A percentile compares a stretch with the other conserved stretches of the same genome.
phyloP scores from a whole-genome alignment of 2,797 vertebrate species.

The Myoxocephalus aenaeus region DNA sequence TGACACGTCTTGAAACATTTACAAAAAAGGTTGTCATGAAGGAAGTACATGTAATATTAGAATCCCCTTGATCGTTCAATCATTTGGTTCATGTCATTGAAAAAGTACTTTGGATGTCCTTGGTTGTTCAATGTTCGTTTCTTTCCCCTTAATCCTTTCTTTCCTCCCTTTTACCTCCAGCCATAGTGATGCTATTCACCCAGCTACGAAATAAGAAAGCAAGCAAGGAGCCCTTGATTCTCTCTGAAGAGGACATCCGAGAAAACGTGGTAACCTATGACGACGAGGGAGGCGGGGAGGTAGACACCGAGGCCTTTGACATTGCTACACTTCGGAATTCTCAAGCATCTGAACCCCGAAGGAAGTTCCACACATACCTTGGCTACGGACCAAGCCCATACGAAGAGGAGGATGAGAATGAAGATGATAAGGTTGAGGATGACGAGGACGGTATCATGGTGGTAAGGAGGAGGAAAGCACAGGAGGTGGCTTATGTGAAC shows the following conservation, averaged over 20 bases:
- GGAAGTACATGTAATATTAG: no score
- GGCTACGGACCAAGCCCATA: conserved; percentile 75
- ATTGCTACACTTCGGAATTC: conserved; percentile 91
- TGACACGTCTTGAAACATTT: no score
- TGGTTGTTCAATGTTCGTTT: not conserved
- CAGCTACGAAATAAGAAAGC: conserved; percentile 88
- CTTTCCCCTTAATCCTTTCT: not conserved
- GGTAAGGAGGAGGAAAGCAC: conserved; percentile 37
- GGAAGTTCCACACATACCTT: conserved; percentile 41
- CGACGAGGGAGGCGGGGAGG: conserved; percentile 93
- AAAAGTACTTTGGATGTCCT: not conserved
- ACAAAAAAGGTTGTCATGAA: no score
- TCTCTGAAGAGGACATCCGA: conserved; percentile 92
- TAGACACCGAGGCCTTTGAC: conserved; percentile 95
- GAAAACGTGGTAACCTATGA: conserved; percentile 96
- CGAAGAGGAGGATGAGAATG: conserved; percentile 48
- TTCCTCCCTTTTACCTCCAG: conserved; percentile 65
- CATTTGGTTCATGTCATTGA: not conserved
- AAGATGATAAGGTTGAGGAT: conserved; percentile 57
- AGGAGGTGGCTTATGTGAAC: conserved; percentile 5
- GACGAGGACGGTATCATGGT: conserved; percentile 32
- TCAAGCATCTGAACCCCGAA: conserved; percentile 80
- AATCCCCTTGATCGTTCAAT: no score
- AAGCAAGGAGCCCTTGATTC: conserved; percentile 92
- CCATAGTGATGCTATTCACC: conserved; percentile 92